Percentiles rank a stretch among this genome's conserved stretches.
Conservation (phyloP, 2,113 vertebrate species). For the Phrynosoma blainvillii region DNA sequence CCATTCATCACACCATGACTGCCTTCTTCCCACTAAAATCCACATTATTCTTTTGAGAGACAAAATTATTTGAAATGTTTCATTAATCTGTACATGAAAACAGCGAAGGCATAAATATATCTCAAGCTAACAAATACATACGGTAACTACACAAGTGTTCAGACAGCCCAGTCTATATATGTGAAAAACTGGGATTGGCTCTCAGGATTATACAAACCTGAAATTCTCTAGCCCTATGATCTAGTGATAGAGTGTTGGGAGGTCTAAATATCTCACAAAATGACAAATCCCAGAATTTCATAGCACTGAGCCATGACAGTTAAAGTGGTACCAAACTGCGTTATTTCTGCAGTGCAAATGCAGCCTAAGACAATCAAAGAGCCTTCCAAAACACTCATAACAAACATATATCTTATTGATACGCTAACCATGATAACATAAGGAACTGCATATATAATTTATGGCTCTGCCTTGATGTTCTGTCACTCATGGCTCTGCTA, state of each 20-base stretch:
- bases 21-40: not conserved
- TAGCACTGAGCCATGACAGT: too few relatives aligned
- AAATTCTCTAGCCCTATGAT: not conserved
- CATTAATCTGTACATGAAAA: not conserved
- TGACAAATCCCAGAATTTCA: too few relatives aligned
- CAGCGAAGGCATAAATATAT: not conserved
- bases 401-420: not conserved
- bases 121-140: not conserved
- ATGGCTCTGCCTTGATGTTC: not conserved
- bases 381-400: not conserved
- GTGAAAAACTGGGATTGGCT: not conserved
- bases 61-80: slow-evolving; percentile 16
- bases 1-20: not conserved
- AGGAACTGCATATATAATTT: too few relatives aligned
- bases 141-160: too few relatives aligned
- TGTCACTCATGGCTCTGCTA: not conserved
- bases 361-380: not conserved
- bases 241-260: not conserved
- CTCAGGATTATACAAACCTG: not conserved
- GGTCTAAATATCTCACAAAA: not conserved
- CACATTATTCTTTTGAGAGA: not conserved
- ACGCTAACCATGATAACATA: not conserved
- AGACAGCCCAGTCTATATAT: not conserved
- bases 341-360: too few relatives aligned
- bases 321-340: too few relatives aligned